A percentile compares a stretch with the other conserved stretches of the same genome.
Conservation (phyloP, 2,888 invertebrate species). For the Caenorhabditis drosophilae region DNA sequence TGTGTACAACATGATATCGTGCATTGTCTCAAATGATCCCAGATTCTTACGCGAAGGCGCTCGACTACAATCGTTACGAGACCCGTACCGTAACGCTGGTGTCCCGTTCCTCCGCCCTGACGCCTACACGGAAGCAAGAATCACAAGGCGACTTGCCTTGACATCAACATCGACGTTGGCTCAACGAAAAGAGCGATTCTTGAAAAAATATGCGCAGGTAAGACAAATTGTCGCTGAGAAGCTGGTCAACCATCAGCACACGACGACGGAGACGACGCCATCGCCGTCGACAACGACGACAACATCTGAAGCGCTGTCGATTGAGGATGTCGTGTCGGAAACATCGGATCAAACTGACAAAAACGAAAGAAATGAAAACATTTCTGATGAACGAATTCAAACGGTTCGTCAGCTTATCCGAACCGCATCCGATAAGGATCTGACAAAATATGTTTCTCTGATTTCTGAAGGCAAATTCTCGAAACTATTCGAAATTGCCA, state of each 20-base stretch:
- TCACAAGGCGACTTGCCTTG: slow-evolving; percentile 37
- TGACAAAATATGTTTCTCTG: slow-evolving; percentile 38
- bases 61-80: slow-evolving; percentile 35
- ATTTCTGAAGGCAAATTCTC: slow-evolving; percentile 49
- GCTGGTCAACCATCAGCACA: slow-evolving; percentile 12
- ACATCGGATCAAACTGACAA: neutral
- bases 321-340: slow-evolving; percentile 24
- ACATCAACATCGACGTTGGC: slow-evolving; percentile 37
- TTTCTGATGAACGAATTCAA: slow-evolving; percentile 27
- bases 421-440: slow-evolving; percentile 42
- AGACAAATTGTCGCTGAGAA: slow-evolving; percentile 28
- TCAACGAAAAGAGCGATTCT: slow-evolving; percentile 39
- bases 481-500: slow-evolving; percentile 31
- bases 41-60: slow-evolving; percentile 32
- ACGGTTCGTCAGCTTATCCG: slow-evolving; percentile 41
- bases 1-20: slow-evolving; percentile 45
- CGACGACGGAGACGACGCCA: too few species aligned
- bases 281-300: slow-evolving; percentile 4
- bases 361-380: neutral
- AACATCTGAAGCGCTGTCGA: slow-evolving; percentile 10
- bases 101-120: slow-evolving; percentile 48
- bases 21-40: slow-evolving; percentile 42
- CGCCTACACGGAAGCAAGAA: slow-evolving; percentile 45
- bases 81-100: slow-evolving; percentile 43
- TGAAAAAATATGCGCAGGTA: slow-evolving; percentile 40